Base-by-base conservation (phyloP, 2,113 vertebrate species). In the Elephas maximus region DNA sequence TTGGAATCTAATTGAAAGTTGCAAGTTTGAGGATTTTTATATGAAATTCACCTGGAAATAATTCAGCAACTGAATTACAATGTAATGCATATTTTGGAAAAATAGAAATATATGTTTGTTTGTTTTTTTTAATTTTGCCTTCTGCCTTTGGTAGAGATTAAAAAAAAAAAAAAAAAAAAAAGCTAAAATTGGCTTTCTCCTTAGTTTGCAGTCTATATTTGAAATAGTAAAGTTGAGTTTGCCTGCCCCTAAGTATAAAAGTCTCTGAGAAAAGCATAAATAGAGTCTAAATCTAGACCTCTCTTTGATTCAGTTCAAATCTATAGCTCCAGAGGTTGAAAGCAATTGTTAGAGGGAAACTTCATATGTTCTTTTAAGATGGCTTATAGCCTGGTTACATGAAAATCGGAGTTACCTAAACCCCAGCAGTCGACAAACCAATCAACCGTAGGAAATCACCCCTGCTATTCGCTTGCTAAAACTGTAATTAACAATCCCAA, bases 1-100 rank as follows among this genome's bases (percentile, higher is more conserved):
- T 92, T 81, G 18, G 20, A 89, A 93, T 89, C 78, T 65, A 86
- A 26, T 33, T 83, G 17, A 94, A 73, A 87, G 6, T 28, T 93
- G 26, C 28, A 71, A 26, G 6, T 78, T 86, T 77, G 12, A 78
- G 53, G 3, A 89, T 30, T 73, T 88, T 85, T 67, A 57, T 77
- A 24, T 41, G 21, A 63, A 77, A 41, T 81, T n/a, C 69, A 91
- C 8, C 24, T 9, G 8, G n/a, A 94, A 51, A 8, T 14, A 30
- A 80, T 41, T 37, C 62, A 69, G 26, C 21, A 53, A 44, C 60
- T 85, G 48, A 92, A 84, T 88, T 81, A 65, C 0, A 62, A 60
- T 45, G 15, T 15, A 85, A 48, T 24, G 9, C 12, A 51, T 79
- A 33, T 6, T 20, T 20, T 71, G 30, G 78, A 30, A 92, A 83